A percentile compares a stretch with the other conserved stretches of the same genome.
Conservation (phyloP, 2,888 invertebrate genomes). For the Magallana nippona region DNA sequence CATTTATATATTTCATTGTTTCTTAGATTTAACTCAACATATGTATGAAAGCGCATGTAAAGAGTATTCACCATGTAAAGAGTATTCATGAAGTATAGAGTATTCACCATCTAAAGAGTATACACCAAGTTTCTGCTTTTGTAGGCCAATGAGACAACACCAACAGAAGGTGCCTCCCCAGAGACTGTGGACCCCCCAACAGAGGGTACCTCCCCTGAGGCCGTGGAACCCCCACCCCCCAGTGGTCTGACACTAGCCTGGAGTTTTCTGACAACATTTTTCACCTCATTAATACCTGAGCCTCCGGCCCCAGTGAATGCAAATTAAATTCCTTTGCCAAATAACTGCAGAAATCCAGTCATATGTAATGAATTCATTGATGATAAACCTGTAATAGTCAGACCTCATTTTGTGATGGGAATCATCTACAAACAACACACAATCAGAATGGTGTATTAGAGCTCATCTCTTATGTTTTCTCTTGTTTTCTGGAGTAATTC, state of each 20-base stretch:
- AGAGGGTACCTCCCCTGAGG: not conserved
- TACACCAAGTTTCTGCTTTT: not conserved
- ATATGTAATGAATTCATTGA: not conserved
- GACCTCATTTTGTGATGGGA: not conserved
- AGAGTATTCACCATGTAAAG: too few species aligned
- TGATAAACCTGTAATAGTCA: not conserved
- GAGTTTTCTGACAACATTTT: slow-evolving; percentile 95
- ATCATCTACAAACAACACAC: too few species aligned
- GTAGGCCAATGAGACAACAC: not conserved
- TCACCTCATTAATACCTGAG: slow-evolving; percentile 95
- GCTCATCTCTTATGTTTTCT: too few species aligned
- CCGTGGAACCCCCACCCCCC: slow-evolving; percentile 80
- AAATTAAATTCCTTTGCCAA: slow-evolving; percentile 61
- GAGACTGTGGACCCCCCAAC: slow-evolving; percentile 70
- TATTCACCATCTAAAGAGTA: too few species aligned
- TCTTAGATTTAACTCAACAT: too few species aligned
- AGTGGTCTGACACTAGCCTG: slow-evolving; percentile 88
- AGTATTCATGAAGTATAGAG: too few species aligned
- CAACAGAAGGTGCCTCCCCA: not conserved
- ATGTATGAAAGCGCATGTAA: too few species aligned
- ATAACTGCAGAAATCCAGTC: slow-evolving; percentile 23
- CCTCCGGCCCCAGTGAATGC: slow-evolving; percentile 83
- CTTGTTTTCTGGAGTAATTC: too few species aligned
- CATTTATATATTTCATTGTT: too few species aligned
- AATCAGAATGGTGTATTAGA: too few species aligned